Base-by-base conservation (phyloP, 2,113 vertebrate genomes). In the Cinclus mexicanus region DNA sequence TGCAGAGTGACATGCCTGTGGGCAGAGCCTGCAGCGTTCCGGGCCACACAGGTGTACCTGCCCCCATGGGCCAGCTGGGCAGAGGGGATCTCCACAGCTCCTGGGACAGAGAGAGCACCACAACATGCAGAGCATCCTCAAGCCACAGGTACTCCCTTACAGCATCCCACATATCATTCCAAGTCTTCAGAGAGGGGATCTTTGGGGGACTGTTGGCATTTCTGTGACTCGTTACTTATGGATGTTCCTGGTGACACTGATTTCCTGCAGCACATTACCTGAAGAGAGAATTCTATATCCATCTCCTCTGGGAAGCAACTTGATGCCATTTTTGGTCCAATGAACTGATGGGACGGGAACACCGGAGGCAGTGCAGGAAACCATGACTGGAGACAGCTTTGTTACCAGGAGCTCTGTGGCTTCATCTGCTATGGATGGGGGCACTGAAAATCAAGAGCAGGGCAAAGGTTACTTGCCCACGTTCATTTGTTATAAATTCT, bases 391-490 rank as follows among this genome's bases (percentile, higher is more conserved):
- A 90, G 98, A 98, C n/a, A 98, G 94, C 85, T 95, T 99, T 91
- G 97, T 99, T 23, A 99, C 98, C 57, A 98, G 85, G 13, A 99
- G 92, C 90, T 99, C 98, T 9, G 98, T 98, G 59, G 98, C 98
- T 95, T 99, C 99, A 95, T 99, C 99, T 63, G 99, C 99, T 96
- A 99, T 99, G 35, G 99, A 98, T 23, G 99, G 99, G 89, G 99
- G 99, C 93, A 99, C 99, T 99, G 53, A 41, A 96, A 87, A 93
- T 22, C 11, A 83, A 93, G n/a, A 90, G 26, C 6, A 78, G n/a
- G 39, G 35, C 53, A 82, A 88, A 84, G 59, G 56, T 83, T 83
- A 91, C 31, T 35, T 33, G 14, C 9, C 9, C 14, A 33, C 2
- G 4, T 52, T 70, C 1, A 65, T 35, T 85, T 76, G 12, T 35